A percentile compares a stretch with the other conserved stretches of the same genome.
These are phyloP conservation scores for Drosophila sulfurigaster DNA, from an alignment of 1,140 invertebrate genomes.

Conservation along the genomic window DNA sequence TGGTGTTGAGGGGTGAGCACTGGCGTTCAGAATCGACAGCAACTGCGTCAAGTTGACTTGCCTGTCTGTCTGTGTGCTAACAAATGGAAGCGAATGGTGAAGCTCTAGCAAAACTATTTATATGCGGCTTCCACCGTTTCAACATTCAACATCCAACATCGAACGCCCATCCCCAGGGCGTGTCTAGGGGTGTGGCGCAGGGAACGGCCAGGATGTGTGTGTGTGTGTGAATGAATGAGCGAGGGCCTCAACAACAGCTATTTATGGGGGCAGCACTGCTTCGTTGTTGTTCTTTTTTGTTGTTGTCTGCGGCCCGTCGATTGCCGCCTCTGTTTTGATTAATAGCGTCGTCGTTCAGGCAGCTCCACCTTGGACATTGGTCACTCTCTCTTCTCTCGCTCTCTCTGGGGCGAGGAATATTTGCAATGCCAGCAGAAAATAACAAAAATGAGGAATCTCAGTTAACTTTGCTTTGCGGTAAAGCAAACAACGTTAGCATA, in stretches of 20 bases:
- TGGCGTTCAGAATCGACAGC: slow-evolving; percentile 10
- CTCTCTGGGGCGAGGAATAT: slow-evolving; percentile 36
- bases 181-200: slow-evolving; percentile 8
- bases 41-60: slow-evolving; percentile 61
- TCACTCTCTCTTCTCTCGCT: not conserved
- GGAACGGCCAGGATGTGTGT: slow-evolving; percentile 23
- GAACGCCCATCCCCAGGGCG: slow-evolving; percentile 19
- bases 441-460: slow-evolving; percentile 51
- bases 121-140: slow-evolving; percentile 39
- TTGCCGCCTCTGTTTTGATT: slow-evolving; percentile 57
- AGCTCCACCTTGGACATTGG: slow-evolving; percentile 34
- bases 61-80: slow-evolving; percentile 67
- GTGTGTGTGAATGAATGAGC: slow-evolving; percentile 27
- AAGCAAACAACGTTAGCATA: slow-evolving; percentile 50
- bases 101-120: slow-evolving; percentile 66
- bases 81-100: slow-evolving; percentile 59
- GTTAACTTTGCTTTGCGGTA: slow-evolving; percentile 18
- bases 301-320: slow-evolving; percentile 51
- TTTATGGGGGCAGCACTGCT: slow-evolving; percentile 46
- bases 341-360: slow-evolving; percentile 39
- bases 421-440: slow-evolving; percentile 54
- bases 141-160: too few species aligned
- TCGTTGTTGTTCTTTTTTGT: slow-evolving; percentile 56
- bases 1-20: too few species aligned
- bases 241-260: slow-evolving; percentile 14